phyloP scores from a whole-genome alignment of 2,888 invertebrate species.

The Gisinianus flammeolus region DNA sequence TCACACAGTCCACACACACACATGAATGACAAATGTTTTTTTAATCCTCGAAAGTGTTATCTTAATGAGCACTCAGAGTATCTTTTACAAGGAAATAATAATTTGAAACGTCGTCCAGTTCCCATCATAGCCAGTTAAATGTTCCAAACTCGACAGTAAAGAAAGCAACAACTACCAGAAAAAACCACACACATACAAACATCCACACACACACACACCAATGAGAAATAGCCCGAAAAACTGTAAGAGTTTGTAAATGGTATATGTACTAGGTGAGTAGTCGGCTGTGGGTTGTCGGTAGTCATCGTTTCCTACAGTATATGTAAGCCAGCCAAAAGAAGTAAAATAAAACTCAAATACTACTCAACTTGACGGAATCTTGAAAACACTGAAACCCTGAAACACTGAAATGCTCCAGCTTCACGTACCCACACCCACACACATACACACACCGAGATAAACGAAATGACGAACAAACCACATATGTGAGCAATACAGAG shows the following conservation, averaged over 20 bases:
- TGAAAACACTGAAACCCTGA: background rate
- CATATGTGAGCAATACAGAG: background rate
- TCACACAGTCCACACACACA: background rate
- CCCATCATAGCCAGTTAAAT: conserved; percentile 38
- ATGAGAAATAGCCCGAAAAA: background rate
- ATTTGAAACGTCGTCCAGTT: conserved; percentile 40
- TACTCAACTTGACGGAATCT: conserved; percentile 23
- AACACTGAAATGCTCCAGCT: background rate
- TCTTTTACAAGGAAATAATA: conserved; percentile 47
- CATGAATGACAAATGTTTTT: conserved; percentile 47
- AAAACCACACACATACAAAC: conserved; percentile 18
- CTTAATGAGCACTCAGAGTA: conserved; percentile 44
- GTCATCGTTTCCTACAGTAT: background rate
- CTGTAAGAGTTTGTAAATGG: background rate
- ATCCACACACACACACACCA: background rate
- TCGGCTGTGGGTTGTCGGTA: background rate
- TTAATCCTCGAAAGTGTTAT: conserved; percentile 48
- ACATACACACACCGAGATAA: background rate
- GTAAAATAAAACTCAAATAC: conserved; percentile 25
- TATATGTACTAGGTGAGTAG: background rate
- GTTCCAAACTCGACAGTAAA: conserved; percentile 37
- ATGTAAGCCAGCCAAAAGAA: conserved; percentile 15
- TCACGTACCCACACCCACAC: background rate
- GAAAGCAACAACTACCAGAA: conserved; percentile 19
- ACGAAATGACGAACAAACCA: no score